phyloP scores from a whole-genome alignment of 2,888 invertebrate genomes.

The Trichogramma dendrolimi region DNA sequence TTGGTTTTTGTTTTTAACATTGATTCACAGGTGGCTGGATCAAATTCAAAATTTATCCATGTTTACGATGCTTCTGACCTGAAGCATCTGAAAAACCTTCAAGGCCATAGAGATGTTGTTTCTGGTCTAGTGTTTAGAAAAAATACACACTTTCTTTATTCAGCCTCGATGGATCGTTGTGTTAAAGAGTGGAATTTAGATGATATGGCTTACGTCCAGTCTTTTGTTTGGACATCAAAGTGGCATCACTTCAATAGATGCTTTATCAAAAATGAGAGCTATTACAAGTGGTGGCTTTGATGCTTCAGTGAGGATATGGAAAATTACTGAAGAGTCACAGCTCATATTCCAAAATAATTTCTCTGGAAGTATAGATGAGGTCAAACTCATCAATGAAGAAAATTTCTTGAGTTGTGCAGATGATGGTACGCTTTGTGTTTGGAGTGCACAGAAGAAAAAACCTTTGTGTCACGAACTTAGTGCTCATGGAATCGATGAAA shows the following conservation, averaged over 20 bases:
- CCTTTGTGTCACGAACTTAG: slow-evolving; percentile 66
- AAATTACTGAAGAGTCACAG: slow-evolving; percentile 95
- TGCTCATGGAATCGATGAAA: slow-evolving; percentile 68
- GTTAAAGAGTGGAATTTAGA: slow-evolving; percentile 94
- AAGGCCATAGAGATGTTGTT: slow-evolving; percentile 70
- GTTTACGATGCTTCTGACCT: slow-evolving; percentile 80
- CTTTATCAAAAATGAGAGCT: slow-evolving; percentile 78
- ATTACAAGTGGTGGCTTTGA: slow-evolving; percentile 89
- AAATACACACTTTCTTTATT: slow-evolving; percentile 80
- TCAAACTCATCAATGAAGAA: slow-evolving; percentile 87
- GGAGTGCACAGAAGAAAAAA: slow-evolving; percentile 84
- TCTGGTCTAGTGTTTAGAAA: slow-evolving; percentile 80
- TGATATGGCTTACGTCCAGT: slow-evolving; percentile 95
- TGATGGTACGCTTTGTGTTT: slow-evolving; percentile 80
- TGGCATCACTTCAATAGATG: slow-evolving; percentile 80
- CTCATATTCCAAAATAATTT: slow-evolving; percentile 82
- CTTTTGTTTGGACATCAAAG: slow-evolving; percentile 89
- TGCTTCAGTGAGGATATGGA: slow-evolving; percentile 86
- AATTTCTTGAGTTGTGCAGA: slow-evolving; percentile 89
- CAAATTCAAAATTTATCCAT: slow-evolving; percentile 65
- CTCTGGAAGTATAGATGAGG: slow-evolving; percentile 77
- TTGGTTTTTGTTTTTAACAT: too few relatives aligned
- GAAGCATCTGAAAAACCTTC: slow-evolving; percentile 73
- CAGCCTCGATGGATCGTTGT: slow-evolving; percentile 71
- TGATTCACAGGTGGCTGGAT: slow-evolving; percentile 61